Base-by-base conservation (phyloP, 2,113 vertebrate genomes). In the Aegithalos caudatus region DNA sequence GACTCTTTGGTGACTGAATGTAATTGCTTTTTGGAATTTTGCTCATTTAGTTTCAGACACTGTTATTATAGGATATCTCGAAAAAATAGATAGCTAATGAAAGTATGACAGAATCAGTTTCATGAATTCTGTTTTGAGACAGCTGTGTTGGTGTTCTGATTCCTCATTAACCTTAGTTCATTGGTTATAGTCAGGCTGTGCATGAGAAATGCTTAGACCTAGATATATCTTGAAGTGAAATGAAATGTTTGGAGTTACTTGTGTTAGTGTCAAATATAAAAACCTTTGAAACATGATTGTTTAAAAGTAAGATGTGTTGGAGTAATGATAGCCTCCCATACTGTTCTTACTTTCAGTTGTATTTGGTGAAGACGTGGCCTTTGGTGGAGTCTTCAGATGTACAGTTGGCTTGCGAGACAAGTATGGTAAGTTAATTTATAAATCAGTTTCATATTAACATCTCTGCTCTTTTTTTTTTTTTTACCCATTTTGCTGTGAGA, bases 331-430 rank as follows among this genome's bases (percentile, higher is more conserved):
- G 4, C 19, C 4, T 56, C 24, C n/a, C 40, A 2, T 65, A 7
- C 12, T 94, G 3, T 70, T 91, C 10, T 37, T 95, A 24, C 76
- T 95, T 97, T 29, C 97, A 99, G 99, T 99, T 37, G 97, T 99
- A 96, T 99, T 99, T 97, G 99, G 99, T 69, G 99, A 99, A 97
- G 99, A 99, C 64, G 99, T 99, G 76, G 99, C 99, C 70, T 99
- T 99, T 87, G 99, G 99, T 69, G 99, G 99, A 91, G 99, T 99
- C n/a, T 99, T 99, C 95, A 98, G 99, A 92, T 99, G 99, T 96
- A 99, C 99, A 12, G 99, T 99, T 96, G 99, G 99, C 28, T 98
- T 99, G 56, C 85, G 99, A 97, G 99, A 99, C 97, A 99, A 99
- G 97, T 99, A 99, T 61, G 99, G 99, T 99, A 95, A 98, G 98